A percentile compares a stretch with the other conserved stretches of the same genome.
Evolutionary conservation across 2,888 invertebrate species (phyloP).

Genomic region (Aporophyla lueneburgensis): DNA sequence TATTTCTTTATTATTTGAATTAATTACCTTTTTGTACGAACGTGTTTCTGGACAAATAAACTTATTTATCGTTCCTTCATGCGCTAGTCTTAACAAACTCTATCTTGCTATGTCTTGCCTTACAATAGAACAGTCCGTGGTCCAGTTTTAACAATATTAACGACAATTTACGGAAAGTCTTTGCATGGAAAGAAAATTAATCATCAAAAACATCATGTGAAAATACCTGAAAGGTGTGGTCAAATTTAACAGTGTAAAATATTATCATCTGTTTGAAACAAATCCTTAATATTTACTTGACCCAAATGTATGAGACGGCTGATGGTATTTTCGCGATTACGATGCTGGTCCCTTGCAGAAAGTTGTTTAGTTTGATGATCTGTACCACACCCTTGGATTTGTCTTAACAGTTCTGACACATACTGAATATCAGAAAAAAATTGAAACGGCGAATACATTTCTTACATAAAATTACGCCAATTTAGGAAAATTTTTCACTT

Average conservation of each 20-base stretch:
- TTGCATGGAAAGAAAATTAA: neutral
- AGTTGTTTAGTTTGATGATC: too few relatives aligned
- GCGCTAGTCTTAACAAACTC: neutral
- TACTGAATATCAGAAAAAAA: neutral
- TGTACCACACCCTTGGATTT: neutral
- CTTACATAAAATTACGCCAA: neutral
- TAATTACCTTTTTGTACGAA: neutral
- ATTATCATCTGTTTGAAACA: neutral
- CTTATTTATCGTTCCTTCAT: neutral
- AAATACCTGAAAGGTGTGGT: neutral
- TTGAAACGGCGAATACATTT: neutral
- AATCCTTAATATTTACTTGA: too few relatives aligned
- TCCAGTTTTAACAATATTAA: neutral
- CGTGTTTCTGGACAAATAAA: neutral
- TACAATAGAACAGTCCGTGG: slow-evolving; percentile 11
- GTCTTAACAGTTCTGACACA: neutral
- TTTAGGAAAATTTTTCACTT: neutral
- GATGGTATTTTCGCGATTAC: too few relatives aligned
- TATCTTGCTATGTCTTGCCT: slow-evolving; percentile 23
- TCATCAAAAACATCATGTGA: neutral
- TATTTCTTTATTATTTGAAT: neutral
- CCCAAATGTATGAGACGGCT: too few relatives aligned
- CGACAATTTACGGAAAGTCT: neutral
- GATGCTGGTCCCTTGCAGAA: too few relatives aligned
- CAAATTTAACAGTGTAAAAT: neutral